phyloP scores from a whole-genome alignment of 2,113 vertebrate species.

The Gallinago undulata region DNA sequence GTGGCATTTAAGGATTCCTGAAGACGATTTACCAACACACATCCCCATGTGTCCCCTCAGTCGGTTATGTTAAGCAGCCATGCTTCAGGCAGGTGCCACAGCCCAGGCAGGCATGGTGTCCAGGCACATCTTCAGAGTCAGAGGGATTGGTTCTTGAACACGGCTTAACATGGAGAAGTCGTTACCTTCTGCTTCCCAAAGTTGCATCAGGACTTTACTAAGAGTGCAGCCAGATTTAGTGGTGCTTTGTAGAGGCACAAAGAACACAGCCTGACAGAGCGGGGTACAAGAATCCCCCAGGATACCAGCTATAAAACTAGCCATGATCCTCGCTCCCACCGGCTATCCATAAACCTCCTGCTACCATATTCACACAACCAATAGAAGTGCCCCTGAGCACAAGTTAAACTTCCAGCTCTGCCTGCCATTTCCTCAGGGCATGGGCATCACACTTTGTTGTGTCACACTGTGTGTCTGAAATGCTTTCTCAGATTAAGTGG shows the following conservation, averaged over 20 bases:
- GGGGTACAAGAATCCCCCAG: rapidly evolving
- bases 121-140: not conserved
- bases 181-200: not conserved
- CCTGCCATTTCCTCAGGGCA: not conserved
- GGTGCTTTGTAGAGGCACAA: not conserved
- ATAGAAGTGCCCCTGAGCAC: not conserved
- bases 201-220: not conserved
- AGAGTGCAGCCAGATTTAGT: not conserved
- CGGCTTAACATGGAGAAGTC: not conserved
- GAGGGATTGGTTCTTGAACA: not conserved
- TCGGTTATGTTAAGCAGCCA: not conserved
- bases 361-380: not conserved
- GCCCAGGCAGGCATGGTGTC: not conserved
- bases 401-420: not conserved
- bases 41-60: not conserved
- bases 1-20: not conserved
- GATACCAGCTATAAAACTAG: not conserved
- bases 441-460: rapidly evolving
- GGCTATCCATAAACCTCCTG: not conserved
- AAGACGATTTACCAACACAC: not conserved
- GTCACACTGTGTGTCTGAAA: not conserved
- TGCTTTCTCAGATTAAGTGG: not conserved
- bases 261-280: not conserved
- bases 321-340: not conserved
- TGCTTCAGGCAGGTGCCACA: not conserved